A percentile compares a stretch with the other conserved stretches of the same genome.
Conservation (phyloP, 2,888 invertebrate species). For the Julus scanicus region DNA sequence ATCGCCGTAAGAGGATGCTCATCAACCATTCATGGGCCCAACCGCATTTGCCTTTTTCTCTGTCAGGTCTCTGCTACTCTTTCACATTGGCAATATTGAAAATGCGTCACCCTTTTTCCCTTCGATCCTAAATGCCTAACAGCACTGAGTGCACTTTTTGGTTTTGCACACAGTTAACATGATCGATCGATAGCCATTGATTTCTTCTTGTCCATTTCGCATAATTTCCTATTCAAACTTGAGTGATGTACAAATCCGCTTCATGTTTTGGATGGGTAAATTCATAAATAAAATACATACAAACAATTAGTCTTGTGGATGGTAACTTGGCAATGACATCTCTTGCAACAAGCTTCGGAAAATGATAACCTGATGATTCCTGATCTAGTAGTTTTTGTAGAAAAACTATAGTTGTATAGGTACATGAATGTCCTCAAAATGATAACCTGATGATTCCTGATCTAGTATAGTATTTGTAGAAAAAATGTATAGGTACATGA, state of each 20-base stretch:
- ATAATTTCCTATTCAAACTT: background rate
- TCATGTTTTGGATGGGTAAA: background rate
- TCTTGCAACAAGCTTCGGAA: too few species aligned
- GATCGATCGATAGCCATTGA: slow-evolving; percentile 7
- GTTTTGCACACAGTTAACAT: background rate
- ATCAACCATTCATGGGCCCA: slow-evolving; percentile 51
- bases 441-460: too few species aligned
- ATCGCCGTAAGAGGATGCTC: slow-evolving; percentile 44
- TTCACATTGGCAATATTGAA: background rate
- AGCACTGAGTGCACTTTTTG: slow-evolving; percentile 19
- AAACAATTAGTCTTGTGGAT: too few species aligned
- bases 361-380: too few species aligned
- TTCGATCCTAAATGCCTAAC: slow-evolving; percentile 37
- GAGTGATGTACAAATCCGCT: background rate
- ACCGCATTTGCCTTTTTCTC: slow-evolving; percentile 49
- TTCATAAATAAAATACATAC: too few species aligned
- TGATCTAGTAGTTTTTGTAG: too few species aligned
- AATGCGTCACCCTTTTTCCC: slow-evolving; percentile 38
- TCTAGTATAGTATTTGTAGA: too few species aligned
- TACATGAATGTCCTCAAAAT: too few species aligned
- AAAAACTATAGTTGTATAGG: too few species aligned
- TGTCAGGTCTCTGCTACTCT: background rate
- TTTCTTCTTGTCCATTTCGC: slow-evolving; percentile 36
- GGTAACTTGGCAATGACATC: too few species aligned
- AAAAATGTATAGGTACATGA: too few species aligned